Evolutionary conservation across 92 coral and sea anemone species (phyloP), one percentile per base, ranked within the genome.

Genomic region (Siderastrea radians): DNA sequence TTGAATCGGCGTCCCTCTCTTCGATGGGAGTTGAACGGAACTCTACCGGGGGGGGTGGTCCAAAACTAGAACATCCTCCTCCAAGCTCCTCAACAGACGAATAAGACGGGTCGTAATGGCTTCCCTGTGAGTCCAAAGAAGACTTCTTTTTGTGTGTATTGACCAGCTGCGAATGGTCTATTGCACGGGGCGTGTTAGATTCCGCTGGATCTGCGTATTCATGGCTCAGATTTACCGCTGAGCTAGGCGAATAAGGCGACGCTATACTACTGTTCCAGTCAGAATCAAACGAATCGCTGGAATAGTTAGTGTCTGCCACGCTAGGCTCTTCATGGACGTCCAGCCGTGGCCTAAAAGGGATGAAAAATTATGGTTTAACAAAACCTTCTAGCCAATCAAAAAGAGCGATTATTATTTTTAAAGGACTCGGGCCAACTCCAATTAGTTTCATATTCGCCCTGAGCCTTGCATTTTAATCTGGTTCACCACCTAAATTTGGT

Each of bases 71-170:
- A 74, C 90, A 93, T 2, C 98, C 99, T 13, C 95, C 91, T 7
- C 99, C 99, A 44, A 98, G 92, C 72, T 95, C 99, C 77, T 89
- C 98, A 6, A 98, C 94, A 17, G 96, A 88, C 0, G 98, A 88
- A 87, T 98, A 98, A 1, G 98, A 92, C 49, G 89, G 97, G 66
- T 95, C 99, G 72, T 93, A 93, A 49, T 89, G 85, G 83, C 99
- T 97, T 17, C 71, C 98, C 10, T 92, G 75, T 0, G 99, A 95
- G 52, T 90, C 92, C 71, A 98, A 83, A 4, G 96, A 87, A 49
- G 75, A 55, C 77, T 86, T 90, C 74, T 91, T 94, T 82, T 90
- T 92, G 62, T 95, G 95, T 38, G 87, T 75, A 58, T 72, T 88
- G 4, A 84, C 92, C 76, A 87, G 74, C 2, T 90, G 96, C 17